Conservation (phyloP, 2,113 vertebrate genomes). For the Aldabrachelys gigantea region DNA sequence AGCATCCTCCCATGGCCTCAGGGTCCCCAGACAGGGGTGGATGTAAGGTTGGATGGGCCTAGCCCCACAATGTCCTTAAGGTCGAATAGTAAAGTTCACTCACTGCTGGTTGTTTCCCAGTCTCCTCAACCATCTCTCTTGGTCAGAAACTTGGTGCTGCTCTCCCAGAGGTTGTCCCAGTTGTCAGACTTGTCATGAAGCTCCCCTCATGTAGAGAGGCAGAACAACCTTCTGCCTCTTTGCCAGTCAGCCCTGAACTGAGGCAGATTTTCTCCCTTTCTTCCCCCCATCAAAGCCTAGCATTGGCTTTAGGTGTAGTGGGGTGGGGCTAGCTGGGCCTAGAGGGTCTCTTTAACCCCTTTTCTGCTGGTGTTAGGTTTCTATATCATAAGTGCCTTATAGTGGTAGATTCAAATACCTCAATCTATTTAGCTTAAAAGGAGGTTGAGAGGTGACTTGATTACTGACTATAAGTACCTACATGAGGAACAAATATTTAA, state of each 20-base stretch:
- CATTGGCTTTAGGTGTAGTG: neutral
- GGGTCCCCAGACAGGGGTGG: neutral
- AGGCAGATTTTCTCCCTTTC: neutral
- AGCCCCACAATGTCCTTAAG: neutral
- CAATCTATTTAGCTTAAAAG: neutral
- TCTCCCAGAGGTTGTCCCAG: neutral
- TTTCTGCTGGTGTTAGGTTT: neutral
- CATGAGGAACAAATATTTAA: neutral
- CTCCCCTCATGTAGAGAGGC: neutral
- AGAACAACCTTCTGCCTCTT: neutral
- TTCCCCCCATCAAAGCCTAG: neutral
- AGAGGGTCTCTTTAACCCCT: neutral
- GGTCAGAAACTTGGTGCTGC: neutral
- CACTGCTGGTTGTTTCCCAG: neutral
- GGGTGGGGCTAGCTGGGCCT: too few species aligned
- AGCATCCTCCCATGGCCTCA: neutral
- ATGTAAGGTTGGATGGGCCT: neutral
- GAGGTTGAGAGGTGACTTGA: neutral
- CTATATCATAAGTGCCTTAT: neutral
- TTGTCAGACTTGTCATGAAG: neutral
- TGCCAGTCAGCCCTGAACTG: neutral
- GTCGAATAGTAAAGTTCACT: neutral
- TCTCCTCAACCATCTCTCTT: neutral
- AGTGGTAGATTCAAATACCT: too few species aligned
- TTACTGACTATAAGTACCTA: neutral